Evolutionary conservation across 2,113 vertebrate species (phyloP).

Genomic region (Pollachius pollachius): DNA sequence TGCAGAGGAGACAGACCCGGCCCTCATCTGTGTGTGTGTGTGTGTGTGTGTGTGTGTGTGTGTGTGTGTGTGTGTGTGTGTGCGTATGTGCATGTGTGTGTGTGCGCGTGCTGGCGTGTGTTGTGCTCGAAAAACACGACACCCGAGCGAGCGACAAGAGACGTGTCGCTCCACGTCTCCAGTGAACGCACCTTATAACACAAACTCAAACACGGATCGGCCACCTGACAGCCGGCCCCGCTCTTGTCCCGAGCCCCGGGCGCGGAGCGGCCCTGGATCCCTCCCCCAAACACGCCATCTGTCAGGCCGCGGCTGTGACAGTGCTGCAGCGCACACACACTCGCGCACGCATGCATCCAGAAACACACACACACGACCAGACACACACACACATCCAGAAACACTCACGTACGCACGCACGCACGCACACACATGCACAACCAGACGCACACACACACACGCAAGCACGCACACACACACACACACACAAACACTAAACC

Average conservation of each 20-base stretch:
- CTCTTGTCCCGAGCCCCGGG: slow-evolving; percentile 41
- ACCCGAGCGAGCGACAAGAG: too few relatives aligned
- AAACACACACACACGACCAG: slow-evolving; percentile 22
- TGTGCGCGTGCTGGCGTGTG: not conserved
- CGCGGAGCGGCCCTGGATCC: slow-evolving; percentile 33
- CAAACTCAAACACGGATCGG: too few relatives aligned
- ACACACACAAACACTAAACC: not conserved
- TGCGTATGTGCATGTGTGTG: not conserved
- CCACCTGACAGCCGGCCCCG: slow-evolving; percentile 14
- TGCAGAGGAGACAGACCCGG: slow-evolving; percentile 10
- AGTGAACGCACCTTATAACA: not conserved
- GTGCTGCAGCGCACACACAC: slow-evolving; percentile 26
- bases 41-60: not conserved
- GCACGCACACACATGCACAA: not conserved
- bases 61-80: not conserved
- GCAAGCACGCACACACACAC: slow-evolving; percentile 15
- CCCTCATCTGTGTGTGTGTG: slow-evolving; percentile 27
- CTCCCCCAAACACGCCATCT: slow-evolving; percentile 50
- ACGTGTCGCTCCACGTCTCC: too few relatives aligned
- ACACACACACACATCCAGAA: not conserved
- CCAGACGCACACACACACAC: not conserved
- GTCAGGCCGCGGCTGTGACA: slow-evolving; percentile 29
- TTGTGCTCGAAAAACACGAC: too few relatives aligned
- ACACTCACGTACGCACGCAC: not conserved
- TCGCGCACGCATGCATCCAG: slow-evolving; percentile 12